Evolutionary conservation across 2,113 vertebrate genomes (phyloP).

Genomic region (Pardalotus punctatus): DNA sequence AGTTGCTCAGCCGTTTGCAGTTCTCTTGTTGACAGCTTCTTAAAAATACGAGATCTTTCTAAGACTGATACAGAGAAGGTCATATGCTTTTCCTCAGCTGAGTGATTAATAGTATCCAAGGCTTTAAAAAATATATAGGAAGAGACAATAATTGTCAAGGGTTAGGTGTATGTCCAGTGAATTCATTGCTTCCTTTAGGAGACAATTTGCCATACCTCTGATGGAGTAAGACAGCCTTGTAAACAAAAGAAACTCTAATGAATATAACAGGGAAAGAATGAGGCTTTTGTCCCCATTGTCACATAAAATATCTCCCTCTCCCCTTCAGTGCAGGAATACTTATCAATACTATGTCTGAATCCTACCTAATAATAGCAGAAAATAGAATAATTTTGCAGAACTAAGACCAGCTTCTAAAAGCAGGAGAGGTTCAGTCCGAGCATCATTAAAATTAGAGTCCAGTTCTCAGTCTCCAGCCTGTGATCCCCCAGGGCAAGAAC

Average conservation of each 20-base stretch:
- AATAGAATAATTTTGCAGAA: neutral
- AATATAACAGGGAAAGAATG: constrained; percentile 61
- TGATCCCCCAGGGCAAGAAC: neutral
- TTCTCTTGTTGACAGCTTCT: neutral
- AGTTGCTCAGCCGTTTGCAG: neutral
- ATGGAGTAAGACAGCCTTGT: constrained; percentile 30
- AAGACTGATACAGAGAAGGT: constrained; percentile 58
- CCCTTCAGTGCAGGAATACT: neutral
- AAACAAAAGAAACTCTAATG: constrained; percentile 63
- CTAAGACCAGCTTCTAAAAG: constrained; percentile 17
- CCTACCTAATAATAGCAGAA: neutral
- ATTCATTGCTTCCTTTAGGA: constrained; percentile 69
- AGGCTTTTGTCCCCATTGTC: constrained; percentile 55
- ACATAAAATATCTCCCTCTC: constrained; percentile 65
- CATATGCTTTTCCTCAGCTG: constrained; percentile 50
- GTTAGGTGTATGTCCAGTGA: constrained; percentile 54
- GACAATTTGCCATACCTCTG: constrained; percentile 44
- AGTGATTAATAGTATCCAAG: constrained; percentile 59
- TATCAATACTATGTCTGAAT: constrained; percentile 45
- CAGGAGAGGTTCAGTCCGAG: neutral
- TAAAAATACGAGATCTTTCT: neutral
- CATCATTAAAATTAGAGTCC: neutral
- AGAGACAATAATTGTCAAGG: constrained; percentile 66
- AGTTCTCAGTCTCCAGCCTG: neutral
- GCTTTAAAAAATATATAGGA: constrained; percentile 32